phyloP scores from a whole-genome alignment of 35 echinoderm and acorn worm genomes.

The Apostichopus californicus region DNA sequence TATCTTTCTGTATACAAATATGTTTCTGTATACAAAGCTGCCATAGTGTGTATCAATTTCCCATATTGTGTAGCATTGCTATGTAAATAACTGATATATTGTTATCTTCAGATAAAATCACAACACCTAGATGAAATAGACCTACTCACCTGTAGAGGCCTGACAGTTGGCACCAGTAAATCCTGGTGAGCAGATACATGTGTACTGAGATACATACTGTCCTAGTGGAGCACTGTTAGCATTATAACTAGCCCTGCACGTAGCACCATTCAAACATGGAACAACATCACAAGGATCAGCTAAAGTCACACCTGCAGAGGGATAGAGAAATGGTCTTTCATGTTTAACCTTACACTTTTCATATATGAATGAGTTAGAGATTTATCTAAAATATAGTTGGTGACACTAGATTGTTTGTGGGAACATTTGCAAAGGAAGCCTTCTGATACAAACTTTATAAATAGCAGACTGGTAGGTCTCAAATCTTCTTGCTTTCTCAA shows the following conservation, averaged over 20 bases:
- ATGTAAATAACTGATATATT: no score
- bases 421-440: no score
- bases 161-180: constrained; percentile 80
- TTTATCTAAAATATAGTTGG: background rate
- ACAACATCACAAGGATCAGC: constrained; percentile 1
- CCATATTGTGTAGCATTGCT: no score
- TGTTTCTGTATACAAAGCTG: no score
- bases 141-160: constrained; percentile 46
- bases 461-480: no score
- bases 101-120: no score
- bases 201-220: constrained; percentile 67
- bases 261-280: constrained; percentile 50
- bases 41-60: no score
- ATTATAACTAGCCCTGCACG: constrained; percentile 49
- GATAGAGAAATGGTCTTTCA: background rate
- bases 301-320: background rate
- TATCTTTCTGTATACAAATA: no score
- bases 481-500: no score
- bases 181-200: constrained; percentile 65
- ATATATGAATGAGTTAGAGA: background rate
- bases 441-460: no score
- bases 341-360: background rate
- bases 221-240: constrained; percentile 37
- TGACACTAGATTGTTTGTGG: background rate
- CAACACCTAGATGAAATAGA: no score